These are phyloP conservation scores for Phania funesta DNA, from an alignment of 2,888 invertebrate species.

Conservation along the genomic window DNA sequence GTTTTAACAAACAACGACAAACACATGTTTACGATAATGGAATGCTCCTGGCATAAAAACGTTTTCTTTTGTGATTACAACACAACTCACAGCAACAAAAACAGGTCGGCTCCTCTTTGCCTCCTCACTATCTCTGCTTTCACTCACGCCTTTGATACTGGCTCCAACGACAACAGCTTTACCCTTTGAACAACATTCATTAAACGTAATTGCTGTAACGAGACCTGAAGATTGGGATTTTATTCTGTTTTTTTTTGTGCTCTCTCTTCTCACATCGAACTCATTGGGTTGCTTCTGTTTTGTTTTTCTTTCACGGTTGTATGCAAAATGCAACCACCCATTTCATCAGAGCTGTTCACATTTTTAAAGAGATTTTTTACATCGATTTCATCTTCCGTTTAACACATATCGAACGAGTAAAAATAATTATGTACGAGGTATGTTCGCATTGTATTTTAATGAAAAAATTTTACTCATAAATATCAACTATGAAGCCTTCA, in stretches of 20 bases:
- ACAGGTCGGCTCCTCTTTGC: not conserved
- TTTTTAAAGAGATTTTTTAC: conserved; percentile 4
- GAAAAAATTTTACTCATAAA: too few relatives aligned
- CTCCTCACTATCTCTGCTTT: not conserved
- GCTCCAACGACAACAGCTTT: not conserved
- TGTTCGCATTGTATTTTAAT: not conserved
- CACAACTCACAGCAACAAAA: conserved; percentile 1
- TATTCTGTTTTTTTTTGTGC: not conserved
- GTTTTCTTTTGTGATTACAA: conserved; percentile 15
- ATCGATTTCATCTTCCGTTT: not conserved
- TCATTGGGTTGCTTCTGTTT: not conserved
- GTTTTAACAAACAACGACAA: conserved; percentile 17
- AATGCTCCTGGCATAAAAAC: conserved; percentile 19
- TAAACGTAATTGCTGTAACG: conserved; percentile 21
- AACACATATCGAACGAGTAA: not conserved
- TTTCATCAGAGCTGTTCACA: not conserved
- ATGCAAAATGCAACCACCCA: too few relatives aligned
- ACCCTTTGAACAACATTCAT: conserved; percentile 28
- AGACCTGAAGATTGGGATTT: conserved; percentile 40
- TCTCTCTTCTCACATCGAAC: not conserved
- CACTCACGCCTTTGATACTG: not conserved
- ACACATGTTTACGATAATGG: conserved; percentile 44
- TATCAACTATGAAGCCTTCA: too few relatives aligned
- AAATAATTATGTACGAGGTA: not conserved
- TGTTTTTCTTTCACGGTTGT: not conserved